Conservation (phyloP, 2,113 vertebrate species). For the human region DNA sequence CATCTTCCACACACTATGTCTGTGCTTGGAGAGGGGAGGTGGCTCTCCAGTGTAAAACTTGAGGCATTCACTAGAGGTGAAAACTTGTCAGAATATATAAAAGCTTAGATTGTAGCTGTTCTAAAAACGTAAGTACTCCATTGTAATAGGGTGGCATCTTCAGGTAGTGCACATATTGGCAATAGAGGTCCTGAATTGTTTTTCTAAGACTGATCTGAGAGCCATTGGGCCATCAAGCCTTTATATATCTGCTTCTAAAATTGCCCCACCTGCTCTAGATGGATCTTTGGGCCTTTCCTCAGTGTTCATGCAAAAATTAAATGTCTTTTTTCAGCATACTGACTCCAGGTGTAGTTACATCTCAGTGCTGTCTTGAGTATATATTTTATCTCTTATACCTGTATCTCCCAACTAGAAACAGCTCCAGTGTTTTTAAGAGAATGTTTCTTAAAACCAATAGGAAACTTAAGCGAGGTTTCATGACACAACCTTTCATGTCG, state of each 20-base stretch:
- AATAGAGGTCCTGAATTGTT: neutral
- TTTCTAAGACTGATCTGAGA: neutral
- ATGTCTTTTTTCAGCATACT: neutral
- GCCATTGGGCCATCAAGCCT: neutral
- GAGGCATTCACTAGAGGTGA: neutral
- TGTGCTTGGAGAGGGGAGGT: neutral
- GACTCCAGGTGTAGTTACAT: neutral
- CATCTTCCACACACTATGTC: neutral
- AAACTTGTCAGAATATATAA: neutral
- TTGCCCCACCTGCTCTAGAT: neutral
- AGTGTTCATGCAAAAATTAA: neutral
- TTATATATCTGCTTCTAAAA: neutral
- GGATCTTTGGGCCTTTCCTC: neutral
- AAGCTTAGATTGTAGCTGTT: neutral
- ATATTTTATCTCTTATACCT: fast-evolving
- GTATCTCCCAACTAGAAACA: neutral
- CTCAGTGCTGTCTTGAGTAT: neutral
- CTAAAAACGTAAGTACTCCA: neutral
- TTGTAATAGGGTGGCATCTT: no score
- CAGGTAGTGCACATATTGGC: neutral
- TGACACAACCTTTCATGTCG: neutral
- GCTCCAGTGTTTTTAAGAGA: neutral
- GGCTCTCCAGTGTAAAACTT: neutral
- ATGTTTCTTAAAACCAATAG: neutral
- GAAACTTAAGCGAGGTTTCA: neutral